Evolutionary conservation across 2,888 invertebrate genomes (phyloP).

Genomic region (Arrhopalites spinosus): DNA sequence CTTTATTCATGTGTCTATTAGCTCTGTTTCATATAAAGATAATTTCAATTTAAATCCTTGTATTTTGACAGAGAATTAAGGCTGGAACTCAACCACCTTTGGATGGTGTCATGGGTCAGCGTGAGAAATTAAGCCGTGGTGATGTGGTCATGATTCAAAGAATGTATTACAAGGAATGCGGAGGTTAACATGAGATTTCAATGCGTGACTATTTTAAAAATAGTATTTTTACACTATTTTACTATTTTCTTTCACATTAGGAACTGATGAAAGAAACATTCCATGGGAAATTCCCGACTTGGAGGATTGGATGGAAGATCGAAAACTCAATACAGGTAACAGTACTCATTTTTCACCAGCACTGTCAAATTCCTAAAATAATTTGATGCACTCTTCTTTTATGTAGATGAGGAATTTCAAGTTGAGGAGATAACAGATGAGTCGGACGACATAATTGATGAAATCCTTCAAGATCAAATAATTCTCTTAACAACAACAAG

Average conservation of each 20-base stretch:
- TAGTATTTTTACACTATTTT: too few species aligned
- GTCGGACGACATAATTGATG: background rate
- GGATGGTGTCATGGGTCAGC: constrained; percentile 50
- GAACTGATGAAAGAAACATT: background rate
- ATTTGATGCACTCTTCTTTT: too few species aligned
- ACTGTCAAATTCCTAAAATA: too few species aligned
- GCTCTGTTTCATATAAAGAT: too few species aligned
- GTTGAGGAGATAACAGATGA: background rate
- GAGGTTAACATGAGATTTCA: constrained; percentile 44
- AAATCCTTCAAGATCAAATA: too few species aligned
- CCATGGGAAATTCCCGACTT: constrained; percentile 16
- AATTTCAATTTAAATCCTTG: too few species aligned
- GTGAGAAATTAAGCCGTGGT: constrained; percentile 48
- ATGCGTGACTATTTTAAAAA: too few species aligned
- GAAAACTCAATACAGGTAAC: background rate
- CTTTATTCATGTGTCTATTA: too few species aligned
- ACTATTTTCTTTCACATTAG: background rate
- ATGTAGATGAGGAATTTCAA: too few species aligned
- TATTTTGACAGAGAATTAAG: constrained; percentile 3
- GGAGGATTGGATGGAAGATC: constrained; percentile 27
- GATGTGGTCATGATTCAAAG: constrained; percentile 50
- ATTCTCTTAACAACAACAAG: background rate
- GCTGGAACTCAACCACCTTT: constrained; percentile 32
- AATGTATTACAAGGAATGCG: constrained; percentile 49
- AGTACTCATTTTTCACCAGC: too few species aligned